These are phyloP conservation scores for Microcebus griseorufus DNA, from an alignment of 2,113 vertebrate species.

Conservation along the genomic window DNA sequence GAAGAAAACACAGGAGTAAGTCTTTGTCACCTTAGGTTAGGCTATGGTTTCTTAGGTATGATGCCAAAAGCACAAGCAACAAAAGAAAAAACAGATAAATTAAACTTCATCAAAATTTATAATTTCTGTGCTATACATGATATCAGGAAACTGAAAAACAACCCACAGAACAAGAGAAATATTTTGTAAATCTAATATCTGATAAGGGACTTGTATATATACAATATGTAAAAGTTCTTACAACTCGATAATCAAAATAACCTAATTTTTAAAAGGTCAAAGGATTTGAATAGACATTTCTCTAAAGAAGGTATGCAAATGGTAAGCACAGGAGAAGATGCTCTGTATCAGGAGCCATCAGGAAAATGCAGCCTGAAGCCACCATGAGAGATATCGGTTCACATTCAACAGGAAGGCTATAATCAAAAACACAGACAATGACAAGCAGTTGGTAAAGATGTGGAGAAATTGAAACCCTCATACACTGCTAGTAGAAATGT, in stretches of 20 bases:
- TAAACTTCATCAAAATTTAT: background rate
- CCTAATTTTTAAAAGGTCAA: background rate
- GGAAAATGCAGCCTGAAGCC: background rate
- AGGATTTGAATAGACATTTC: background rate
- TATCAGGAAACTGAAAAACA: background rate
- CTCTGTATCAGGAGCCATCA: background rate
- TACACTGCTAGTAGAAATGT: background rate
- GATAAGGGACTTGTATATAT: background rate
- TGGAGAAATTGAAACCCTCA: background rate
- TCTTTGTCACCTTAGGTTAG: background rate
- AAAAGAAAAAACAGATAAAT: background rate
- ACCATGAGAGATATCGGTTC: background rate
- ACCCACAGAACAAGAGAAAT: background rate
- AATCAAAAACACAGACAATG: background rate
- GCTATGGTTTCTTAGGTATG: background rate
- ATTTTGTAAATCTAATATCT: background rate
- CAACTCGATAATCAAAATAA: background rate
- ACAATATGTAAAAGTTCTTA: background rate
- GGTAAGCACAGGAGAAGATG: background rate
- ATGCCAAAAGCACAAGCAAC: background rate
- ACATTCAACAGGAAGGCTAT: background rate
- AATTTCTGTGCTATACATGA: background rate
- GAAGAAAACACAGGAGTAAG: background rate
- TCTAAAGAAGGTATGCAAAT: background rate
- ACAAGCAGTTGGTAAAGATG: no score